These are phyloP conservation scores for Nanorana parkeri DNA, from an alignment of 2,113 vertebrate species.

Conservation along the genomic window DNA sequence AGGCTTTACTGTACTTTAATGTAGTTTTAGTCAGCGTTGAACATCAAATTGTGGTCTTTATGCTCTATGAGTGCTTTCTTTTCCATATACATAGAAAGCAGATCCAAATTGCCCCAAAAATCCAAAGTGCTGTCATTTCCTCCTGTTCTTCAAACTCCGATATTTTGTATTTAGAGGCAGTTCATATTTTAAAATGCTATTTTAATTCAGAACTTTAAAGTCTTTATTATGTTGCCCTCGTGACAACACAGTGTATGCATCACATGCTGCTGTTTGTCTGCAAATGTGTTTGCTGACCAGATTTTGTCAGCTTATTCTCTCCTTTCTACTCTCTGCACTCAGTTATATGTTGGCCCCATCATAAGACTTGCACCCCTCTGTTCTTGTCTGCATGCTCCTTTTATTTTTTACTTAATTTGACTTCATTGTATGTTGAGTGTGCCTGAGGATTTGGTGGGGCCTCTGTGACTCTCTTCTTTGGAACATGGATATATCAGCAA, in stretches of 20 bases:
- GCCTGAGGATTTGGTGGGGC: slow-evolving; percentile 60
- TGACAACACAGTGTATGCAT: slow-evolving; percentile 75
- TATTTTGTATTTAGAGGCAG: slow-evolving; percentile 71
- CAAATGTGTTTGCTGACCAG: slow-evolving; percentile 70
- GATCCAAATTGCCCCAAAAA: too few relatives aligned
- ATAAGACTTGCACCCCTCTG: slow-evolving; percentile 62
- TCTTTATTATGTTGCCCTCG: slow-evolving; percentile 81
- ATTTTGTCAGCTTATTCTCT: slow-evolving; percentile 67
- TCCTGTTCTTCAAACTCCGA: slow-evolving; percentile 76
- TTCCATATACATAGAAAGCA: background rate
- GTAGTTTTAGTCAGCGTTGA: too few relatives aligned
- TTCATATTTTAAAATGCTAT: slow-evolving; percentile 59
- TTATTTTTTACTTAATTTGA: too few relatives aligned
- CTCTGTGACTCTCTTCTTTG: slow-evolving; percentile 74
- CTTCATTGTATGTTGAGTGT: slow-evolving; percentile 71
- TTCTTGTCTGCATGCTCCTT: slow-evolving; percentile 75
- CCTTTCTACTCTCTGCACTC: slow-evolving; percentile 64
- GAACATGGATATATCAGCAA: slow-evolving; percentile 19
- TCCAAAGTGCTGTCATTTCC: background rate
- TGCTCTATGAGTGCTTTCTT: slow-evolving; percentile 69
- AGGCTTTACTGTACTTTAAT: too few relatives aligned
- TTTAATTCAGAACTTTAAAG: slow-evolving; percentile 73
- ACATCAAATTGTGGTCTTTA: slow-evolving; percentile 49
- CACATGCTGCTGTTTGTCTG: slow-evolving; percentile 71
- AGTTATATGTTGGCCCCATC: slow-evolving; percentile 49